Percentiles rank a stretch among this genome's conserved stretches.
Evolutionary conservation across 1,140 invertebrate species (phyloP).

Genomic region (Doryteuthis pealeii): DNA sequence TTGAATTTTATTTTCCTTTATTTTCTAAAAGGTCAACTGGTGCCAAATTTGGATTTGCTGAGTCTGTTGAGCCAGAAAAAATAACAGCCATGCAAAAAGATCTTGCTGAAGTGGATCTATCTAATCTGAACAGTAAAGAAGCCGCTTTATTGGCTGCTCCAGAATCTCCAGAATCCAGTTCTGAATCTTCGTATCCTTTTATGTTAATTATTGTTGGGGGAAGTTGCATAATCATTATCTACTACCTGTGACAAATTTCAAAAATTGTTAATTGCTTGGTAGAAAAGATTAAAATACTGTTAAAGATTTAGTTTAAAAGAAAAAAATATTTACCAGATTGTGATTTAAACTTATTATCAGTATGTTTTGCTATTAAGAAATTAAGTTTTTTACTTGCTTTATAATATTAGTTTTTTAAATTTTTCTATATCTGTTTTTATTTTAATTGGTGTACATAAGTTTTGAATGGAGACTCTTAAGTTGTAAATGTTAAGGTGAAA

Average conservation of each 20-base stretch:
- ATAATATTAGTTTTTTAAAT: no score
- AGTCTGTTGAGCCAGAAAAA: constrained; percentile 34
- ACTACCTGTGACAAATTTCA: background rate
- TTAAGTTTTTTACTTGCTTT: no score
- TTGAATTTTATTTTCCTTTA: no score
- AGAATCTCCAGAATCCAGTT: background rate
- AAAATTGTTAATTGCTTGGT: background rate
- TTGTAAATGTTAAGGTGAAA: no score
- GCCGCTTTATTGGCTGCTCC: background rate
- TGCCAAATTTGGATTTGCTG: constrained; percentile 52
- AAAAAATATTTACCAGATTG: background rate
- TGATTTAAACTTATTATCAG: background rate
- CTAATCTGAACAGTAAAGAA: background rate
- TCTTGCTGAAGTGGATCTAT: constrained; percentile 21
- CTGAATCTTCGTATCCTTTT: background rate
- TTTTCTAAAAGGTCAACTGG: constrained; percentile 38
- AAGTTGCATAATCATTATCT: background rate
- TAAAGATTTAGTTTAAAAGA: background rate
- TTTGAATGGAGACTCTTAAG: no score
- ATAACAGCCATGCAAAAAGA: constrained; percentile 39
- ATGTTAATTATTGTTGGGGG: background rate
- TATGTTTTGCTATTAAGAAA: background rate
- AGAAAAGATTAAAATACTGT: background rate
- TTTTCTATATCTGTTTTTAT: no score
- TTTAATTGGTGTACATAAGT: no score